Evolutionary conservation across 2,888 invertebrate species (phyloP), one percentile per base, ranked within the genome.

Genomic region (Drosophila neotestacea): DNA sequence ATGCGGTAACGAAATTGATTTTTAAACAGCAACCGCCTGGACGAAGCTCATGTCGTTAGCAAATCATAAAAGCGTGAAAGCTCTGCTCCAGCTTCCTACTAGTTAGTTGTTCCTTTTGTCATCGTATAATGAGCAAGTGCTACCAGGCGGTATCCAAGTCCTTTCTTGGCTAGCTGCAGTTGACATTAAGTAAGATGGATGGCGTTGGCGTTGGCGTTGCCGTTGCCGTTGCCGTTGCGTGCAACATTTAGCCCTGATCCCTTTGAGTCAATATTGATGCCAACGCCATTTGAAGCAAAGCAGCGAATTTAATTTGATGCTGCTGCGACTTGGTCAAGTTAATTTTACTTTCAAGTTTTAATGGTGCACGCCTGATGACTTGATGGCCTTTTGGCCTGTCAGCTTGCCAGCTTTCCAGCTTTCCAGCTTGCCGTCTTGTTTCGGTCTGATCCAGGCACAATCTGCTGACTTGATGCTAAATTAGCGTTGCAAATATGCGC

Each of bases 401-500:
- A 39, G 41, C n/a, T 36, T 50, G 11, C 30, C 38, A 6, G 42
- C n/a, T 34, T 44, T 42, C 42, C 54, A n/a, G 47, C 36, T 55
- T 62, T 47, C 13, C 34, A 13, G 50, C 41, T 48, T 46, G 47
- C 28, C 16, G 61, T 59, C 62, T 66, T 73, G 51, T 60, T 50
- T 58, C 22, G 60, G 60, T 61, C 63, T 65, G 61, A 69, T 65
- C 39, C 55, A 28, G 59, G 63, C 70, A 13, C 77, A 66, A 67
- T 72, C 74, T 70, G 60, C 54, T 58, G 83, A 82, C 84, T 90
- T 89, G 65, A 77, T 82, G 88, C 83, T 81, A 91, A 91, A 91
- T 91, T 91, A 91, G 91, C 89, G 82, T 87, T 91, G 90, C 89
- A 91, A 91, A 91, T 90, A 82, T 90, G 81, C 81, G 55, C 84